These are phyloP conservation scores for Eulemur macaco DNA, from an alignment of 2,113 vertebrate species.

Conservation along the genomic window DNA sequence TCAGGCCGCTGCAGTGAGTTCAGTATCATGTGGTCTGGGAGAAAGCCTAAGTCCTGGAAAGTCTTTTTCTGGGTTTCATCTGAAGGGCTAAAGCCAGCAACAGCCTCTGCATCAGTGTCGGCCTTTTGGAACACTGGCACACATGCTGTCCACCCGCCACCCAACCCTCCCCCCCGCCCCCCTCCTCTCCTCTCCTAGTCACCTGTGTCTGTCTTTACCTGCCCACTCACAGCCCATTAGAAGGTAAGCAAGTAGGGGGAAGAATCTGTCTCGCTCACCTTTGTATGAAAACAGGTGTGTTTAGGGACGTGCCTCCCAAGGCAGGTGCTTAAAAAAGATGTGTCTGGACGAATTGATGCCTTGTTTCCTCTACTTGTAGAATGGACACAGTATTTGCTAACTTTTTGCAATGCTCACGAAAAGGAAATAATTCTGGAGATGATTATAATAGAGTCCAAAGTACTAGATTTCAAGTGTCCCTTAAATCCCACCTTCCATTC, in stretches of 20 bases:
- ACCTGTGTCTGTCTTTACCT: not conserved
- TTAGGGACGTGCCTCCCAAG: not conserved
- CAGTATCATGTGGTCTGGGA: not conserved
- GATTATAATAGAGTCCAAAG: not conserved
- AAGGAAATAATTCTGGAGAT: not conserved
- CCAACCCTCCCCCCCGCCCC: accelerated
- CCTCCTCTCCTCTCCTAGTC: not conserved
- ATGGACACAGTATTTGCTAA: not conserved
- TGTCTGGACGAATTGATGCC: not conserved
- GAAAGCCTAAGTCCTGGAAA: not conserved
- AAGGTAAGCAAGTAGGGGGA: not conserved
- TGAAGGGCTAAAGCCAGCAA: not conserved
- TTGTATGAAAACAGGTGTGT: not conserved
- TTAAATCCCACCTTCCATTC: not conserved
- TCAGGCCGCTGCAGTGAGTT: not conserved
- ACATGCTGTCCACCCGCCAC: not conserved
- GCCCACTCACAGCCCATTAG: accelerated
- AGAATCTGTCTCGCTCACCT: not conserved
- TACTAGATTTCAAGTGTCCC: not conserved
- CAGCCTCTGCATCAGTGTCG: accelerated
- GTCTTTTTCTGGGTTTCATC: not conserved
- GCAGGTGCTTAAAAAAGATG: not conserved
- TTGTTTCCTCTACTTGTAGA: not conserved
- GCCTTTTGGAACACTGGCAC: accelerated
- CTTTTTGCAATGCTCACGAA: not conserved